A percentile compares a stretch with the other conserved stretches of the same genome.
phyloP scores from a whole-genome alignment of 2,888 invertebrate species.

The Hermaeophaga mercurialis region DNA sequence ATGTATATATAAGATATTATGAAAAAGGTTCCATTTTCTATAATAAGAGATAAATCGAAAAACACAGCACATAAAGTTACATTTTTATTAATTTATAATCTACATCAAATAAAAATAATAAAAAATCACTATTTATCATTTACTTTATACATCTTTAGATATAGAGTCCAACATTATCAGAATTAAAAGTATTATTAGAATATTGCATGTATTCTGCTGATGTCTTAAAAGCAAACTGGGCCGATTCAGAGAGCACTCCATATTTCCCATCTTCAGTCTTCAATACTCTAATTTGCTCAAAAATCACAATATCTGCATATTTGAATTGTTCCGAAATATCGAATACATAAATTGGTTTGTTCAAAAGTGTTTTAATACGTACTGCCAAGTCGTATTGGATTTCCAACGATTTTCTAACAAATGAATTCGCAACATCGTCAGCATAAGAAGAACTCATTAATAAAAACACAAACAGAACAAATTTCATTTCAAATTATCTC shows the following conservation, averaged over 20 bases:
- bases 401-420: slow-evolving; percentile 13
- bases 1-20: too few relatives aligned
- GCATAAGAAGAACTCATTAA: background rate
- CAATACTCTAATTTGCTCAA: slow-evolving; percentile 16
- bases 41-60: too few relatives aligned
- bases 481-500: background rate
- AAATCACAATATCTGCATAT: slow-evolving; percentile 1
- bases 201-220: background rate
- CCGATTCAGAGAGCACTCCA: slow-evolving; percentile 14
- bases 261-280: slow-evolving; percentile 9
- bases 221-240: slow-evolving; percentile 1
- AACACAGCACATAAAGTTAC: too few relatives aligned
- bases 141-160: slow-evolving; percentile 2
- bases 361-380: background rate
- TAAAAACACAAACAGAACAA: background rate
- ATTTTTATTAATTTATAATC: too few relatives aligned
- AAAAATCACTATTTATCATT: too few relatives aligned
- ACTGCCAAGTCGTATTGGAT: slow-evolving; percentile 13
- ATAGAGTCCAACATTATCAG: slow-evolving; percentile 13
- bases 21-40: too few relatives aligned
- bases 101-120: too few relatives aligned
- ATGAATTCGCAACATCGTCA: slow-evolving; percentile 2
- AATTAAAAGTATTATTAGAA: background rate
- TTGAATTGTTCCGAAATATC: slow-evolving; percentile 8
- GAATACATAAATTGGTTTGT: slow-evolving; percentile 9